Conservation (phyloP, 2,797 vertebrate genomes). For the Austrolebias charrua region DNA sequence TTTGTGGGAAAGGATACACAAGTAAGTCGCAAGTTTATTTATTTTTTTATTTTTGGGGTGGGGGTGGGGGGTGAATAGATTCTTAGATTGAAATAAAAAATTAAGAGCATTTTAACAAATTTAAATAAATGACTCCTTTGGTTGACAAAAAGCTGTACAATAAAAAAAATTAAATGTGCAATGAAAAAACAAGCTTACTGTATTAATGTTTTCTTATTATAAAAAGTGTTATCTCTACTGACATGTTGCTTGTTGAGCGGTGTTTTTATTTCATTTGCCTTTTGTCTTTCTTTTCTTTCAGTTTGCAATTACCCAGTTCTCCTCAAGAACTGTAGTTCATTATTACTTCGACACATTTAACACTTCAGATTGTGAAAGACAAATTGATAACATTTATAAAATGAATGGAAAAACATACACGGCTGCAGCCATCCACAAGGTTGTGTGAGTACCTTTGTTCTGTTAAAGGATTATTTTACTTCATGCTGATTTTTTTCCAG, state of each 20-base stretch:
- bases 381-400: background rate
- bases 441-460: constrained; percentile 68
- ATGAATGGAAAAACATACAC: background rate
- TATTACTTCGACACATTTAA: constrained; percentile 35
- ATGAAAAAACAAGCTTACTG: too few species aligned
- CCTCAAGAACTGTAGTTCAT: fast-evolving
- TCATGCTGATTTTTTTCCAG: too few species aligned
- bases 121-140: too few species aligned
- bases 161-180: too few species aligned
- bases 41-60: too few species aligned
- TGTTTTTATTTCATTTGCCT: background rate
- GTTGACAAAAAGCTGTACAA: too few species aligned
- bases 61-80: too few species aligned
- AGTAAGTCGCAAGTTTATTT: background rate
- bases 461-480: too few species aligned
- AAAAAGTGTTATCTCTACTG: too few species aligned
- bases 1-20: constrained; percentile 25
- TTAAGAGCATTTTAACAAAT: too few species aligned
- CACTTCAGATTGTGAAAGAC: background rate
- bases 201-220: too few species aligned
- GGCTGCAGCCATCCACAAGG: constrained; percentile 33
- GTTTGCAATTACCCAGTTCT: constrained; percentile 75
- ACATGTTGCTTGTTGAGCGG: background rate
- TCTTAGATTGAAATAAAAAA: too few species aligned
- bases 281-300: constrained; percentile 37